phyloP scores from a whole-genome alignment of 2,888 invertebrate genomes.

The Hypena proboscidalis region DNA sequence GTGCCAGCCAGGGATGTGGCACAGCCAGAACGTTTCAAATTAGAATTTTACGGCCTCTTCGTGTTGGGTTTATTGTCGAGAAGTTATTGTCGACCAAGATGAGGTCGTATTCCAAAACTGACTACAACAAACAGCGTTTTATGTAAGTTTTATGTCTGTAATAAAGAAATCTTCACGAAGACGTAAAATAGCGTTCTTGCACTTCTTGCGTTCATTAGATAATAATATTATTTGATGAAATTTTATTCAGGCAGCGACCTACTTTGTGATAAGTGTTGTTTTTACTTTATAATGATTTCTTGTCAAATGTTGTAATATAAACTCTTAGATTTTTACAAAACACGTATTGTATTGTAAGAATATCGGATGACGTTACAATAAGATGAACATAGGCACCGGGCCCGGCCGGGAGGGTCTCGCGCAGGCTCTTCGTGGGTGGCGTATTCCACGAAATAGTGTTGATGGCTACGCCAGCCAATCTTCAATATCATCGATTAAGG shows the following conservation, averaged over 20 bases:
- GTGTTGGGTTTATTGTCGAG: slow-evolving; percentile 82
- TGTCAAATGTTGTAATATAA: no score
- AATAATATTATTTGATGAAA: slow-evolving; percentile 29
- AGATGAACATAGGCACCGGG: slow-evolving; percentile 52
- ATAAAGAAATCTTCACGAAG: slow-evolving; percentile 65
- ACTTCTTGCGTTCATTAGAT: slow-evolving; percentile 34
- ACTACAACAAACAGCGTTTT: slow-evolving; percentile 80
- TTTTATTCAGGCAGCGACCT: slow-evolving; percentile 8
- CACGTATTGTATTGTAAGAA: no score
- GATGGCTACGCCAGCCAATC: slow-evolving; percentile 54
- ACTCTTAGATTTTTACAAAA: slow-evolving; percentile 18
- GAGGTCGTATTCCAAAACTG: slow-evolving; percentile 81
- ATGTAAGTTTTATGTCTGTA: slow-evolving; percentile 74
- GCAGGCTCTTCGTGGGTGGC: slow-evolving; percentile 76
- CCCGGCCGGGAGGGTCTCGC: slow-evolving; percentile 51
- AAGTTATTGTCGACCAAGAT: slow-evolving; percentile 80
- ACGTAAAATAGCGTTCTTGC: slow-evolving; percentile 46
- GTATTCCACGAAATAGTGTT: slow-evolving; percentile 74
- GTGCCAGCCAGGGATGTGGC: slow-evolving; percentile 44
- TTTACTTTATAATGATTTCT: neutral
- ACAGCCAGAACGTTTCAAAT: slow-evolving; percentile 67
- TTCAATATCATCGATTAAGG: slow-evolving; percentile 59
- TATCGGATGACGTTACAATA: slow-evolving; percentile 53
- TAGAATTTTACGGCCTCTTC: slow-evolving; percentile 83
- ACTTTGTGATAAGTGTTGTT: slow-evolving; percentile 1